These are phyloP conservation scores for Andricus quercusramuli DNA, from an alignment of 2,888 invertebrate species.

Conservation along the genomic window DNA sequence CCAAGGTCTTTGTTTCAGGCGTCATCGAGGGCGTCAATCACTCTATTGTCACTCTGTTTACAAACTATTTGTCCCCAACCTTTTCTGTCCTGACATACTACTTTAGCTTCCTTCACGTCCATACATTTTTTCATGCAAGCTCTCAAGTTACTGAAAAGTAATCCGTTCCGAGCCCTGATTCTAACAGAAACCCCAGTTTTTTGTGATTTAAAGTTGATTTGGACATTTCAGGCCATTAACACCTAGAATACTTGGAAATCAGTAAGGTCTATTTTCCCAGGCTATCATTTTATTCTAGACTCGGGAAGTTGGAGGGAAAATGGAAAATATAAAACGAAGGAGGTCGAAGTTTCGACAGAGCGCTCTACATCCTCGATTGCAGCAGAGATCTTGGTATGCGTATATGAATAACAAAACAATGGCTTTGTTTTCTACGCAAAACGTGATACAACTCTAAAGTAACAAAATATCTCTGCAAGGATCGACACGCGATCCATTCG, in stretches of 20 bases:
- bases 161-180: too few species aligned
- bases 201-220: not conserved
- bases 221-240: not conserved
- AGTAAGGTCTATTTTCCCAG: not conserved
- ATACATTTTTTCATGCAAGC: too few species aligned
- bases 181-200: too few species aligned
- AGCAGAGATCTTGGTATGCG: conserved; percentile 59
- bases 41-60: too few species aligned
- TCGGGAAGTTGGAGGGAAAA: conserved; percentile 16
- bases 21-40: too few species aligned
- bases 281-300: not conserved
- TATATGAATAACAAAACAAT: conserved; percentile 74
- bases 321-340: conserved; percentile 45
- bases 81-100: too few species aligned
- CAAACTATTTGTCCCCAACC: too few species aligned
- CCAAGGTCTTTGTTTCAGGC: too few species aligned
- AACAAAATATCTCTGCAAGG: conserved; percentile 76
- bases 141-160: too few species aligned
- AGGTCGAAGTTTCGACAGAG: conserved; percentile 58
- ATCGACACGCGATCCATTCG: conserved; percentile 77
- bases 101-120: too few species aligned
- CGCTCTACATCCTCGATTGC: conserved; percentile 64
- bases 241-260: not conserved
- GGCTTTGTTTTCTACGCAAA: conserved; percentile 75
- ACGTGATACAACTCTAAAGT: conserved; percentile 75